Evolutionary conservation across 2,113 vertebrate genomes (phyloP).

Genomic region (Syngnathus typhle): DNA sequence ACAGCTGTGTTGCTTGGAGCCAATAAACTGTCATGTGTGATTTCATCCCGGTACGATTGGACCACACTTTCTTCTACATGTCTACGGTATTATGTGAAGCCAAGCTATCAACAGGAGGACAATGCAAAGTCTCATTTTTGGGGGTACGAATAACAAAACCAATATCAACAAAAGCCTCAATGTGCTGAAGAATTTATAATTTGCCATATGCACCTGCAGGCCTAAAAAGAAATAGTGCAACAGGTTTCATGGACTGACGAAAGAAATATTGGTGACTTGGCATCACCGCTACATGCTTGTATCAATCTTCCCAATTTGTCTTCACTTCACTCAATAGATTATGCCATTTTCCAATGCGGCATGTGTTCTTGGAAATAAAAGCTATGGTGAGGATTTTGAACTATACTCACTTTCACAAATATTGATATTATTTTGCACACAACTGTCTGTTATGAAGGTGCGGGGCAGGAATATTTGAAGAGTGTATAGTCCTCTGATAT

Average conservation of each 20-base stretch:
- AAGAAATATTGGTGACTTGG: not conserved
- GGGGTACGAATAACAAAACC: not conserved
- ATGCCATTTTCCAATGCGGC: too few relatives aligned
- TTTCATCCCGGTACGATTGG: not conserved
- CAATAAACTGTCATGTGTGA: not conserved
- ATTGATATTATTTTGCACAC: not conserved
- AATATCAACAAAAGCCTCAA: not conserved
- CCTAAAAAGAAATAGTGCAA: not conserved
- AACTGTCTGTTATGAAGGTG: not conserved
- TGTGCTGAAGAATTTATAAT: not conserved
- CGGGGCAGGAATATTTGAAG: constrained; percentile 47
- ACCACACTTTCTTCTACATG: not conserved
- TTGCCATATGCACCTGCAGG: not conserved
- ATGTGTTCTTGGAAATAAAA: constrained; percentile 3
- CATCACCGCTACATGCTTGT: not conserved
- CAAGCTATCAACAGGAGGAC: not conserved
- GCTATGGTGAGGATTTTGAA: not conserved
- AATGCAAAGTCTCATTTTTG: not conserved
- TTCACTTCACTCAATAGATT: too few relatives aligned
- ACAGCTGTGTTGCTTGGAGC: not conserved
- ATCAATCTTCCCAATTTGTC: too few relatives aligned
- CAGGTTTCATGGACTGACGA: not conserved
- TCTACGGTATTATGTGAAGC: not conserved
- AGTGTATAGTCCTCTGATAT: constrained; percentile 56
- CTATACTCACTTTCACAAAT: not conserved